phyloP scores from a whole-genome alignment of 2,113 vertebrate genomes.

The Vulpes vulpes region DNA sequence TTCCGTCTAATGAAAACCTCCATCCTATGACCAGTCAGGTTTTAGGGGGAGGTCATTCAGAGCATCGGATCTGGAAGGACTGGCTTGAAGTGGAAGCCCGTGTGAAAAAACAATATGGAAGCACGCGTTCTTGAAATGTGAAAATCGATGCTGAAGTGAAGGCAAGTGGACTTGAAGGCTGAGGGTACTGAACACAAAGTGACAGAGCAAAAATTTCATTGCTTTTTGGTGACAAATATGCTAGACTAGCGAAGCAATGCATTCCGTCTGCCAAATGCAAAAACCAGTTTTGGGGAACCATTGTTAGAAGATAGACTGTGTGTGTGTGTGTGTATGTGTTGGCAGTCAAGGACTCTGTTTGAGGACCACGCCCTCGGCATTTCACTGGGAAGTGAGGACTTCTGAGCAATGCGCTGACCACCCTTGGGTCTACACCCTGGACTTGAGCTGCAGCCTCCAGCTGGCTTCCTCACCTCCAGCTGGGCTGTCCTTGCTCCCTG shows the following conservation, averaged over 20 bases:
- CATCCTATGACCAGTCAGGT: not conserved
- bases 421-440: not conserved
- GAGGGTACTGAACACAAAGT: not conserved
- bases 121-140: not conserved
- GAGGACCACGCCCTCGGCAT: not conserved
- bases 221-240: not conserved
- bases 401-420: not conserved
- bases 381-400: not conserved
- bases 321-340: not conserved
- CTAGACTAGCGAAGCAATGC: not conserved
- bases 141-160: not conserved
- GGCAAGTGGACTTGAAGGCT: not conserved
- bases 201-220: not conserved
- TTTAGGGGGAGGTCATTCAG: not conserved
- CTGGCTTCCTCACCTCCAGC: not conserved
- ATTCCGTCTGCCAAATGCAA: not conserved
- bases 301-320: not conserved
- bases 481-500: not conserved
- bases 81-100: not conserved
- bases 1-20: not conserved
- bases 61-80: not conserved
- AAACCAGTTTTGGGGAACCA: not conserved
- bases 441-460: not conserved
- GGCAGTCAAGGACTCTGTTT: not conserved
- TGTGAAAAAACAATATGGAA: not conserved